phyloP scores from a whole-genome alignment of 2,888 invertebrate species.

The Standfussiana lucernea region DNA sequence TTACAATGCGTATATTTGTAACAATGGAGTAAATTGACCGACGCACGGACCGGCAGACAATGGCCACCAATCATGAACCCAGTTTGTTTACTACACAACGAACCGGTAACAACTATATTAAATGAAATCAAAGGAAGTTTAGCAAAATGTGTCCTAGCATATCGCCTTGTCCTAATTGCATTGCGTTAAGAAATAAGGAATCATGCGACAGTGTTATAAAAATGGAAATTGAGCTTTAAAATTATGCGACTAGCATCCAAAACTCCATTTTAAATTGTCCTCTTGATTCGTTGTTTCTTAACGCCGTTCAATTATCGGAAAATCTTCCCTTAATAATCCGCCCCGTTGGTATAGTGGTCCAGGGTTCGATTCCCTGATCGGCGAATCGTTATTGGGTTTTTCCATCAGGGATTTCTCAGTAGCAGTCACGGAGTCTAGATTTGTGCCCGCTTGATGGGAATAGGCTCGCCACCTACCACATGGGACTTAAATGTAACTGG shows the following conservation, averaged over 20 bases:
- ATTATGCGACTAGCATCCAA: no score
- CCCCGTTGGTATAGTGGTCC: not conserved
- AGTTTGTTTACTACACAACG: constrained; percentile 81
- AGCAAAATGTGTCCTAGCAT: constrained; percentile 48
- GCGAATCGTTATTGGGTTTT: not conserved
- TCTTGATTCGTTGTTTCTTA: no score
- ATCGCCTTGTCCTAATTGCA: no score
- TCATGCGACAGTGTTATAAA: no score
- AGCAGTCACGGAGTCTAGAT: not conserved
- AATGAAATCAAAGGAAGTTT: constrained; percentile 77
- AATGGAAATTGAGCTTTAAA: no score
- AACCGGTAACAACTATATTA: constrained; percentile 80
- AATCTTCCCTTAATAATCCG: no score
- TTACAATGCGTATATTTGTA: constrained; percentile 85
- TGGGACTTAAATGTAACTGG: no score
- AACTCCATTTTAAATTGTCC: no score
- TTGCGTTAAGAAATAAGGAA: no score
- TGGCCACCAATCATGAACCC: constrained; percentile 85
- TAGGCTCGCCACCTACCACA: no score
- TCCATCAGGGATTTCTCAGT: not conserved
- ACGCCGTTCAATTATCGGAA: no score
- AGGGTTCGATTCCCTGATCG: not conserved
- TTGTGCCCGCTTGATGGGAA: not conserved
- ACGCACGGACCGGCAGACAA: constrained; percentile 81
- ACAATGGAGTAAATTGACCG: constrained; percentile 88